A percentile compares a stretch with the other conserved stretches of the same genome.
Evolutionary conservation across 2,797 vertebrate genomes (phyloP).

Genomic region (Cyclura pinguis): DNA sequence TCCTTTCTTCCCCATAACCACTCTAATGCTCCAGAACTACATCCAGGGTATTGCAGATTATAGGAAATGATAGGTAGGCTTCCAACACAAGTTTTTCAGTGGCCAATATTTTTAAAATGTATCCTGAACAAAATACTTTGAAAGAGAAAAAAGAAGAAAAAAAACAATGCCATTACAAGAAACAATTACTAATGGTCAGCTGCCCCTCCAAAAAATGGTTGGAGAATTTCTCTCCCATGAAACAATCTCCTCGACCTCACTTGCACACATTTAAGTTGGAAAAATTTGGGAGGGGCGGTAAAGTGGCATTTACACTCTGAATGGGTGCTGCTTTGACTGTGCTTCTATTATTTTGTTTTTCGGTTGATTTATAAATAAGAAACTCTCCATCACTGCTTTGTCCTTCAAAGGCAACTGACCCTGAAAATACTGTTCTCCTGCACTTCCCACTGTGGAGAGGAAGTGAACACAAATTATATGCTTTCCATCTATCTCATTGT

Average conservation of each 20-base stretch:
- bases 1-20: too few species aligned
- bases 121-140: too few species aligned
- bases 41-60: too few species aligned
- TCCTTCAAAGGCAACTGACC: slow-evolving; percentile 17
- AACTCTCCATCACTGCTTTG: background rate
- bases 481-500: slow-evolving; percentile 40
- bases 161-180: too few species aligned
- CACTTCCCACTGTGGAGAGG: background rate
- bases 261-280: background rate
- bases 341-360: background rate
- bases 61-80: too few species aligned
- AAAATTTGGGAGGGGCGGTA: background rate
- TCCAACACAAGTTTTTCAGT: too few species aligned
- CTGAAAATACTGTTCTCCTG: background rate
- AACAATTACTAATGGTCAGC: background rate
- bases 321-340: too few species aligned
- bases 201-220: background rate
- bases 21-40: too few species aligned
- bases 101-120: too few species aligned
- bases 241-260: background rate
- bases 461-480: slow-evolving; percentile 43
- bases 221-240: background rate
- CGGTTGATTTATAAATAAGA: background rate
- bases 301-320: too few species aligned
- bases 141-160: too few species aligned